phyloP scores from a whole-genome alignment of 2,797 vertebrate species.

The Phaenicophaeus curvirostris region DNA sequence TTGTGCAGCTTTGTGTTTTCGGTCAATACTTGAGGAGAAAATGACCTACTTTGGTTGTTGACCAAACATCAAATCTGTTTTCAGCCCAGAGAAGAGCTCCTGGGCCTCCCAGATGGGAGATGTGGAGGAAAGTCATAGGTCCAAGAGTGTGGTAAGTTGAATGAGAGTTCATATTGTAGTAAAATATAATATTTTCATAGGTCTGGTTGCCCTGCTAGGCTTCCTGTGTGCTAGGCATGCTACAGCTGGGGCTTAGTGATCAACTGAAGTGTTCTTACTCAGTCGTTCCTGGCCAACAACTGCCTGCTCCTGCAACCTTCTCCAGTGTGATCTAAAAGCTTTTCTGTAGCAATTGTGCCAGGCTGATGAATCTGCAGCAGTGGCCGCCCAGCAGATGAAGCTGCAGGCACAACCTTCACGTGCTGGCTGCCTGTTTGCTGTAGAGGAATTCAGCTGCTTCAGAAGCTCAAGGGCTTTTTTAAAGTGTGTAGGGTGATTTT shows the following conservation, averaged over 20 bases:
- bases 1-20: not conserved
- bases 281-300: not conserved
- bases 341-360: not conserved
- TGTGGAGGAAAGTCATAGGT: not conserved
- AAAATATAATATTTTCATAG: not conserved
- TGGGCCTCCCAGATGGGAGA: not conserved
- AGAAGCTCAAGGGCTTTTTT: not conserved
- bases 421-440: not conserved
- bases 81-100: not conserved
- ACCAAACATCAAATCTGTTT: not conserved
- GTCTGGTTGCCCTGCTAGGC: not conserved
- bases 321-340: not conserved
- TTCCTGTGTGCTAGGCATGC: not conserved
- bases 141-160: not conserved
- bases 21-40: not conserved
- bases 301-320: not conserved
- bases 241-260: not conserved
- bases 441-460: not conserved
- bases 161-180: not conserved
- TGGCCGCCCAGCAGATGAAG: not conserved
- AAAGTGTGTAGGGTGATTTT: not conserved
- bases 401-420: not conserved
- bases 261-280: not conserved
- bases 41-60: not conserved
- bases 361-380: not conserved